Conservation (phyloP, 2,797 vertebrate genomes). For the Lepus oiostolus region DNA sequence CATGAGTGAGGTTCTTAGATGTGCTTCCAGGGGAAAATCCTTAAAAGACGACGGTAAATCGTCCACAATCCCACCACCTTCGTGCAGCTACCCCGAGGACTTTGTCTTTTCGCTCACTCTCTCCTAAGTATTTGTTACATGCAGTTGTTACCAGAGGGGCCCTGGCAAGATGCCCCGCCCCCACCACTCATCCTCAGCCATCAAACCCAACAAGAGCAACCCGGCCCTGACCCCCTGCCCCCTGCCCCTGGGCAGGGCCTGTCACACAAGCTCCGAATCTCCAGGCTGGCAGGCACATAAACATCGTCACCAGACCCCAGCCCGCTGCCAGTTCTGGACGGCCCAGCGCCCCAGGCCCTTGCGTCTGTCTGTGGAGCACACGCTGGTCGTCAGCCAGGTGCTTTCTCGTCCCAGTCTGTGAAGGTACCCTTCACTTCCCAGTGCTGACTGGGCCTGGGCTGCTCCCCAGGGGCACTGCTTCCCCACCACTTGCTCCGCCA, state of each 20-base stretch:
- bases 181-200: neutral
- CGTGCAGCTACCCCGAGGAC: neutral
- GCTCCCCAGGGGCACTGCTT: accelerated
- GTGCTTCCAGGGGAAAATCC: neutral
- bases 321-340: neutral
- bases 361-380: neutral
- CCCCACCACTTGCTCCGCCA: neutral
- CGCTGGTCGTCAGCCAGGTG: neutral
- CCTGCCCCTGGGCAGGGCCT: too few relatives aligned
- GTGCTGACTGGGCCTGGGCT: neutral
- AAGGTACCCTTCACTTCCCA: neutral
- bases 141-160: neutral
- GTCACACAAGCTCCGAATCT: neutral
- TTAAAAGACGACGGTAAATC: neutral
- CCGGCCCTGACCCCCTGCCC: neutral
- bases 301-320: neutral
- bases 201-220: neutral
- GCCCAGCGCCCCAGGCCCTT: neutral
- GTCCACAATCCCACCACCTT: neutral
- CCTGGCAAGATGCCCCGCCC: neutral
- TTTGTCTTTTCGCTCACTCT: neutral
- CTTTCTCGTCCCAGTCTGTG: neutral
- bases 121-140: neutral
- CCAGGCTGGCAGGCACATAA: neutral
- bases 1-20: neutral